These are phyloP conservation scores for Neelides sp. DNA, from an alignment of 1,140 invertebrate genomes.

Conservation along the genomic window DNA sequence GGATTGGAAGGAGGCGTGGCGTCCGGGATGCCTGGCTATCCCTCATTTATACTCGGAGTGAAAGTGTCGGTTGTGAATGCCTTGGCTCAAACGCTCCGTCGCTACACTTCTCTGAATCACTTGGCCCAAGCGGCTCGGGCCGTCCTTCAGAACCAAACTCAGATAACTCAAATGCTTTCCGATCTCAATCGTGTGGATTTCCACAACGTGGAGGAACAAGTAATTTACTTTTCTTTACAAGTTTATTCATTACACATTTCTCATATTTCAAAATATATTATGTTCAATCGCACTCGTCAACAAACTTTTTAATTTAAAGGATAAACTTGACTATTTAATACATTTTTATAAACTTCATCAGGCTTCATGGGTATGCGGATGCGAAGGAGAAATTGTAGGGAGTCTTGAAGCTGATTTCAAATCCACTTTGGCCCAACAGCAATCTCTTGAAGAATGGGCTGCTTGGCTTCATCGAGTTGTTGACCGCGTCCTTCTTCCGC, in stretches of 20 bases:
- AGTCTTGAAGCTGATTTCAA: slow-evolving; percentile 88
- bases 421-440: slow-evolving; percentile 78
- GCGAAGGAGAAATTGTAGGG: slow-evolving; percentile 72
- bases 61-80: slow-evolving; percentile 77
- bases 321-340: neutral
- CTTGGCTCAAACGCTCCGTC: slow-evolving; percentile 82
- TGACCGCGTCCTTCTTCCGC: slow-evolving; percentile 56
- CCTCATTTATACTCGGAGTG: slow-evolving; percentile 65
- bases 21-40: slow-evolving; percentile 72
- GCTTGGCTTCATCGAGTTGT: slow-evolving; percentile 87
- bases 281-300: neutral
- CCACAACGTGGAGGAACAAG: slow-evolving; percentile 81
- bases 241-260: slow-evolving; percentile 2
- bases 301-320: too few relatives aligned
- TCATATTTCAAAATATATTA: slow-evolving; percentile 3
- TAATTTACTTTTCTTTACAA: slow-evolving; percentile 31
- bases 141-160: slow-evolving; percentile 86
- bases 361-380: slow-evolving; percentile 96
- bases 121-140: slow-evolving; percentile 89
- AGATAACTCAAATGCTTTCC: slow-evolving; percentile 92
- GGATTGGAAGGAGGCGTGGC: slow-evolving; percentile 76
- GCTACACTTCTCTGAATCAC: slow-evolving; percentile 98
- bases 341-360: slow-evolving; percentile 37
- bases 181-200: slow-evolving; percentile 96
- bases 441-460: slow-evolving; percentile 92